These are phyloP conservation scores for Mylabris sibirica DNA, from an alignment of 2,888 invertebrate genomes.

Conservation along the genomic window DNA sequence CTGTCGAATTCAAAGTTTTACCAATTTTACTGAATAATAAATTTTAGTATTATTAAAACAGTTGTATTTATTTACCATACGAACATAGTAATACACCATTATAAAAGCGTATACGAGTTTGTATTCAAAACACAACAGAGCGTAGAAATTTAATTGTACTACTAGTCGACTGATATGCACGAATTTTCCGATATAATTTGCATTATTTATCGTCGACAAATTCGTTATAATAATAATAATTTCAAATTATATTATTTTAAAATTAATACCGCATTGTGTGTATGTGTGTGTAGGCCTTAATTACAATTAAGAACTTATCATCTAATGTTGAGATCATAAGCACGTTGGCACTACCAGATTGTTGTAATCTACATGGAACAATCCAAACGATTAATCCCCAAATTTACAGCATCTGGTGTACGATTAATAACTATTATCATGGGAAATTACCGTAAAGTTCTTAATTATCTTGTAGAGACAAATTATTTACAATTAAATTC, in stretches of 20 bases:
- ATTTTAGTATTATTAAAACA: neutral
- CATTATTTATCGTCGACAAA: neutral
- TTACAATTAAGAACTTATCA: neutral
- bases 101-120: neutral
- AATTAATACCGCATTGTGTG: neutral
- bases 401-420: constrained; percentile 30
- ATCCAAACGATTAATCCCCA: constrained; percentile 36
- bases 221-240: neutral
- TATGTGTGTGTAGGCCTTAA: neutral
- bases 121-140: neutral
- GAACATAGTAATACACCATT: neutral
- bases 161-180: neutral
- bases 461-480: constrained; percentile 24
- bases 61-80: neutral
- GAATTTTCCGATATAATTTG: neutral
- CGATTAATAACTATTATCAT: constrained; percentile 31
- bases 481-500: neutral
- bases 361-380: constrained; percentile 39
- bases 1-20: neutral
- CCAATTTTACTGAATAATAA: neutral
- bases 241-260: too few relatives aligned
- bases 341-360: constrained; percentile 27
- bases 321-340: neutral
- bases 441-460: constrained; percentile 28
- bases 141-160: neutral